A percentile compares a stretch with the other conserved stretches of the same genome.
These are phyloP conservation scores for Diaprepes abbreviatus DNA, from an alignment of 2,888 invertebrate genomes.

Conservation along the genomic window DNA sequence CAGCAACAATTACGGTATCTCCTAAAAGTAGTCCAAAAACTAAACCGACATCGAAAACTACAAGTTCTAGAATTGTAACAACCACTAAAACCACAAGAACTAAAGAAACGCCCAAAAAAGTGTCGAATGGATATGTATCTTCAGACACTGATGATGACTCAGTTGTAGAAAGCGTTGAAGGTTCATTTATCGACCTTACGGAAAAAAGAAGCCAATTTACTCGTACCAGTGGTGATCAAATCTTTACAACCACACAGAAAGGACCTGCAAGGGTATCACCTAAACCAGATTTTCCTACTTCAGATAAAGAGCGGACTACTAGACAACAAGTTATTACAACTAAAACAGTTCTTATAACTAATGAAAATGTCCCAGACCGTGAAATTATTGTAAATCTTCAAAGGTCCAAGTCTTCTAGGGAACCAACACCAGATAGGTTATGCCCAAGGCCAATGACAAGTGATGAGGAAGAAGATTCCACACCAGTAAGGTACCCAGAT, in stretches of 20 bases:
- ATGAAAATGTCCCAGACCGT: slow-evolving; percentile 67
- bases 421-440: slow-evolving; percentile 81
- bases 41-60: slow-evolving; percentile 42
- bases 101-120: slow-evolving; percentile 43
- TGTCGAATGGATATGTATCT: slow-evolving; percentile 54
- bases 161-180: slow-evolving; percentile 55
- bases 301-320: slow-evolving; percentile 53
- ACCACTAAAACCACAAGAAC: slow-evolving; percentile 32
- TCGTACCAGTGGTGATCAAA: slow-evolving; percentile 72
- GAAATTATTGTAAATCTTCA: slow-evolving; percentile 79
- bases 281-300: slow-evolving; percentile 52
- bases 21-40: slow-evolving; percentile 50
- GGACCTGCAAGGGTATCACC: slow-evolving; percentile 64
- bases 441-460: slow-evolving; percentile 77
- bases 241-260: slow-evolving; percentile 68
- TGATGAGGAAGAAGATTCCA: slow-evolving; percentile 68
- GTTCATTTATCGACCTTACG: slow-evolving; percentile 52
- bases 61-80: slow-evolving; percentile 11
- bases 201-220: slow-evolving; percentile 66
- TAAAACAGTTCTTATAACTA: slow-evolving; percentile 69
- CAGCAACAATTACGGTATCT: slow-evolving; percentile 59
- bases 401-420: slow-evolving; percentile 81
- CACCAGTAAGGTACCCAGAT: slow-evolving; percentile 79
- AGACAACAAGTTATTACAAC: slow-evolving; percentile 68
- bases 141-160: slow-evolving; percentile 59